These are phyloP conservation scores for Gymnoscopelus braueri DNA, from an alignment of 2,797 vertebrate genomes.

Conservation along the genomic window DNA sequence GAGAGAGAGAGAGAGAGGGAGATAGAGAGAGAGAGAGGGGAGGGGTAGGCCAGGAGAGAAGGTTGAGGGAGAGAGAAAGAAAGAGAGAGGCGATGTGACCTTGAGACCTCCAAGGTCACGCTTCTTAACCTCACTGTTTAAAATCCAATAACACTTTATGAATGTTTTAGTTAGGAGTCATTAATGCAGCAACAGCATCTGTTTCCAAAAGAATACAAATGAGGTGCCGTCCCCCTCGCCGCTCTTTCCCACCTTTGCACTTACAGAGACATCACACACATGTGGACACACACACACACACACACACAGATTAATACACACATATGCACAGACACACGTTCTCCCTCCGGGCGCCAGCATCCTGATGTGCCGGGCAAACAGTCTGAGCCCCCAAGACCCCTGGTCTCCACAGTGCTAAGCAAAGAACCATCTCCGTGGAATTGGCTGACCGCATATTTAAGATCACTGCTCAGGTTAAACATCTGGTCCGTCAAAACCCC, in stretches of 20 bases:
- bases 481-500: conserved; percentile 60
- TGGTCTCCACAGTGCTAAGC: conserved; percentile 52
- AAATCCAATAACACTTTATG: conserved; percentile 84
- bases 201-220: conserved; percentile 82
- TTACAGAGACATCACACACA: conserved; percentile 9
- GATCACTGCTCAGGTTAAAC: conserved; percentile 65
- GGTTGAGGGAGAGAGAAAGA: conserved; percentile 6
- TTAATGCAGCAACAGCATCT: conserved; percentile 81
- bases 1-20: neutral
- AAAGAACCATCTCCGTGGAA: conserved; percentile 62
- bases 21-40: neutral
- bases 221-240: conserved; percentile 64
- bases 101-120: conserved; percentile 77
- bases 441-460: conserved; percentile 67
- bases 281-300: conserved; percentile 24
- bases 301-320: conserved; percentile 10
- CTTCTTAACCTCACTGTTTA: conserved; percentile 81
- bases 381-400: conserved; percentile 60
- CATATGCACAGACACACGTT: conserved; percentile 10
- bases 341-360: conserved; percentile 59
- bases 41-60: conserved; percentile 4
- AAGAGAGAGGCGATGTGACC: conserved; percentile 69
- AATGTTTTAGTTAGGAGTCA: conserved; percentile 82
- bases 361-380: conserved; percentile 61
- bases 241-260: conserved; percentile 47